Evolutionary conservation across 2,797 vertebrate genomes (phyloP).

Genomic region (Urosaurus nigricauda): DNA sequence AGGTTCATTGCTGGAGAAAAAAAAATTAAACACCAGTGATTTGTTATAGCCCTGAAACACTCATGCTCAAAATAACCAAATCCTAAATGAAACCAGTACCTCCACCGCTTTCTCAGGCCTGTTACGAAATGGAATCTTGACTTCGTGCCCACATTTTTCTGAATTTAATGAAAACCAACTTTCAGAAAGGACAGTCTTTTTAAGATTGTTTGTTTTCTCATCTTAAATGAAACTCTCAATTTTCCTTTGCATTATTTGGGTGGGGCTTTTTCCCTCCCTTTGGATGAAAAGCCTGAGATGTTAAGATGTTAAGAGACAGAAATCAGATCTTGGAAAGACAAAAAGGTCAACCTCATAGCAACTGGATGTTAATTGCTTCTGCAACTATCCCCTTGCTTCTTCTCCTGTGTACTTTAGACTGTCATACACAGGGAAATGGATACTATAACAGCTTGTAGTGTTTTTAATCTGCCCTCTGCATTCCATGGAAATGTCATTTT

Average conservation of each 20-base stretch:
- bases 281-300: background rate
- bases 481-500: background rate
- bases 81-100: background rate
- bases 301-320: background rate
- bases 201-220: conserved; percentile 10
- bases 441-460: background rate
- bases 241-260: background rate
- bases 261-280: background rate
- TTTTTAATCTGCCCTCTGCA: background rate
- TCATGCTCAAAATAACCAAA: background rate
- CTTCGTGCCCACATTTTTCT: conserved; percentile 6
- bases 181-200: background rate
- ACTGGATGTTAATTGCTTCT: conserved; percentile 15
- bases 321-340: conserved; percentile 3
- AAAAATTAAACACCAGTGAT: background rate
- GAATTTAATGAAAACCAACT: conserved; percentile 29
- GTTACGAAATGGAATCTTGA: conserved; percentile 22
- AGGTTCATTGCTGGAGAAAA: background rate
- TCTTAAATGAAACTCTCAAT: conserved; percentile 2
- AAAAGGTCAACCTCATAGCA: background rate
- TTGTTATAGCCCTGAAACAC: background rate
- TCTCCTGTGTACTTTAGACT: background rate
- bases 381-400: background rate
- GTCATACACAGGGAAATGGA: background rate
- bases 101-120: background rate